Base-by-base conservation (phyloP, 1,140 invertebrate genomes). In the Anastatus disparis region DNA sequence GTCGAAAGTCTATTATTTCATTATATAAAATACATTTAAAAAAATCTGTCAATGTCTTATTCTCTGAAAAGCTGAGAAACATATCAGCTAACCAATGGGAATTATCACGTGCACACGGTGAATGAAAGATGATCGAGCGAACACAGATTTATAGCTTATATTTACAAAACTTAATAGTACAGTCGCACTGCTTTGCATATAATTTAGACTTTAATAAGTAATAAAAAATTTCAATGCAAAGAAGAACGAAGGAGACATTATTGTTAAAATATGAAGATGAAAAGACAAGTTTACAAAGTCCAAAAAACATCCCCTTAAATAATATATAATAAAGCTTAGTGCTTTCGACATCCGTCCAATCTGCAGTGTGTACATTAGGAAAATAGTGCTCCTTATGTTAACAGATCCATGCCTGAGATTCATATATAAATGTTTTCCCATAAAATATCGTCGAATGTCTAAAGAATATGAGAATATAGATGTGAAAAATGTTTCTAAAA, bases 341-440 rank as follows among this genome's bases (percentile, higher is more conserved):
- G 63, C 24, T 66, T 42, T 66, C 44, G 40, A 66, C 35, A 20
- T 55, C 24, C 17, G 10, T 48, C n/a, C 13, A 10, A 44, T 29
- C 27, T 67, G 27, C 42, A 26, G 6, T 42, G 52, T 42, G 15
- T 59, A 24, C 7, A 50, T 31, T 7, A 46, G 27, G 44, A 48
- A 56, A 59, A 20, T 38, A 38, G 53, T 67, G 55, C 53, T 67
- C 17, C 26, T 29, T 42, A 55, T 44, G 63, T 66, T 56, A 68
- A 13, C 24, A 52, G 24, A 52, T 52, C 24, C 55, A 61, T 59
- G 42, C 55, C 55, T 68, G 3, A n/a, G 10, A 50, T 59, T 17
- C 27, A 59, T 59, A n/a, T 29, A 4, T n/a, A n/a, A n/a, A n/a
- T n/a, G n/a, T n/a, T n/a, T n/a, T n/a, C n/a, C n/a, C 26, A 46